Percentiles rank a stretch among this genome's conserved stretches.
Conservation (phyloP, 2,888 invertebrate species). For the Allygus modestus region DNA sequence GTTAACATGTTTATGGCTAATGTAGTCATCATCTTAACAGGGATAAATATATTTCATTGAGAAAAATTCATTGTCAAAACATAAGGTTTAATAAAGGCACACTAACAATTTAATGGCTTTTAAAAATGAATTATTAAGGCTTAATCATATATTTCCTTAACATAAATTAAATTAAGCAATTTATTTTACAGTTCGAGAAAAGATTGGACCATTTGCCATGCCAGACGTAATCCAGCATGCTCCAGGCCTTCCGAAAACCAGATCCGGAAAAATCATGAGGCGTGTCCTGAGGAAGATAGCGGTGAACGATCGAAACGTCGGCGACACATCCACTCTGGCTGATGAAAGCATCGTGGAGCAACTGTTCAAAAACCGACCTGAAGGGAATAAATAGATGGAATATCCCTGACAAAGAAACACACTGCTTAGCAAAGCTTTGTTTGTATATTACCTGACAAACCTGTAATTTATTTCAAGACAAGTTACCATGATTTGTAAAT, state of each 20-base stretch:
- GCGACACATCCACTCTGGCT: conserved; percentile 96
- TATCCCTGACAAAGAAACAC: neutral
- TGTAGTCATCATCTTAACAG: too few relatives aligned
- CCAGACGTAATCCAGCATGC: conserved; percentile 97
- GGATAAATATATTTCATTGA: too few relatives aligned
- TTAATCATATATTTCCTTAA: too few relatives aligned
- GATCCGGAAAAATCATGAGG: conserved; percentile 99
- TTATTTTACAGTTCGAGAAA: conserved; percentile 83
- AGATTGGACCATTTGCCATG: conserved; percentile 97
- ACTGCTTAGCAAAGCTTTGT: conserved; percentile 20
- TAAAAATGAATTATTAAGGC: too few relatives aligned
- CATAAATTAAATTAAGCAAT: too few relatives aligned
- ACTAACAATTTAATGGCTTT: too few relatives aligned
- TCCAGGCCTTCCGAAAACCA: conserved; percentile 95
- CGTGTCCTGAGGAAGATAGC: conserved; percentile 96
- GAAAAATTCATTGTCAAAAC: too few relatives aligned
- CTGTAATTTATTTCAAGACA: conserved; percentile 21
- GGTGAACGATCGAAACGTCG: conserved; percentile 90
- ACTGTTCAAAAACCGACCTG: conserved; percentile 85
- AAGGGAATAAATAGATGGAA: conserved; percentile 58
- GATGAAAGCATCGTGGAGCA: conserved; percentile 93
- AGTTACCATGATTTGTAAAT: neutral
- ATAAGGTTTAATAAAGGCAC: too few relatives aligned
- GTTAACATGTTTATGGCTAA: too few relatives aligned
- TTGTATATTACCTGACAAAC: conserved; percentile 29